Conservation (phyloP, 2,797 vertebrate species). For the Trichosurus vulpecula region DNA sequence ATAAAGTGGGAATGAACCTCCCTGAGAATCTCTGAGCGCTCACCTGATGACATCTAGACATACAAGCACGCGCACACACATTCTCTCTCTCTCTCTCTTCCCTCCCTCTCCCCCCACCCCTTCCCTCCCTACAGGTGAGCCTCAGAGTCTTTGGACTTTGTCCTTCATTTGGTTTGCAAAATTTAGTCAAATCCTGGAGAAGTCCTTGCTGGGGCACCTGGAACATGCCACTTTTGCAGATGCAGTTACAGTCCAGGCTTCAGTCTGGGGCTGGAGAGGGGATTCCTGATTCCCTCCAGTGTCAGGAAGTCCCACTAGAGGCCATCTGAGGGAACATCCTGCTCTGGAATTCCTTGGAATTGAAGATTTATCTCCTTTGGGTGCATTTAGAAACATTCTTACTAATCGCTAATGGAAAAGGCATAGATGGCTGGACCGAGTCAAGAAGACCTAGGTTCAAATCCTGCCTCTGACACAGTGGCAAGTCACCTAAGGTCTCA, state of each 20-base stretch:
- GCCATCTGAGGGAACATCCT: not conserved
- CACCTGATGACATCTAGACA: not conserved
- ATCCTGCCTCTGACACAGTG: not conserved
- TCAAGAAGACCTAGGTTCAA: not conserved
- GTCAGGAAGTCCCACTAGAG: not conserved
- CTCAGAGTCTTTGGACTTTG: not conserved
- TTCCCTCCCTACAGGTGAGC: not conserved
- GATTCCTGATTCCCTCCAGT: not conserved
- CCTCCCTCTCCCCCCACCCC: no score
- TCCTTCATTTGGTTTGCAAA: conserved; percentile 71
- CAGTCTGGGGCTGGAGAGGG: not conserved
- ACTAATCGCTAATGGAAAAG: not conserved
- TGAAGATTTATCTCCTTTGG: not conserved
- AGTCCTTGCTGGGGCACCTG: not conserved
- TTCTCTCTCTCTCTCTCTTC: no score
- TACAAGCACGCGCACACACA: not conserved
- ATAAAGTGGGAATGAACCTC: not conserved
- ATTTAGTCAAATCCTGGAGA: conserved; percentile 27
- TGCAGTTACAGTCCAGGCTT: not conserved
- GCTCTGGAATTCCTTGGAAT: not conserved
- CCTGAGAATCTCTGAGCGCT: not conserved
- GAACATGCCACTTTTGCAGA: not conserved
- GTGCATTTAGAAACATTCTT: not conserved
- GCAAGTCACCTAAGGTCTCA: not conserved
- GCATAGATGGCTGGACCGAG: not conserved